Conservation (phyloP, 2,888 invertebrate species). For the Heteromyza rotundicornis region DNA sequence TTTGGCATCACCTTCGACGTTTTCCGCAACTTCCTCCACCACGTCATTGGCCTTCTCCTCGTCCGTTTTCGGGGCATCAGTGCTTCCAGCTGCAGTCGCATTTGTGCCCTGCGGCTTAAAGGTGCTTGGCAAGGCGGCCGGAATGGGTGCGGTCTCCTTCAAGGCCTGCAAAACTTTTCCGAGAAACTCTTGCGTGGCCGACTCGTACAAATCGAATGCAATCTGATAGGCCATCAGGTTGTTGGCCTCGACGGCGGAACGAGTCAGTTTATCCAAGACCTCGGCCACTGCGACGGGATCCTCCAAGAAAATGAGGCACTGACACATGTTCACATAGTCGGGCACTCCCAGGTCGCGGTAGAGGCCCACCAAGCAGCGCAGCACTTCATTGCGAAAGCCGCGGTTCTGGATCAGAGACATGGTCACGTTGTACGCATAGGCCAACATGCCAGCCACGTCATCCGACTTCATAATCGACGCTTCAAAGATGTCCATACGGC, state of each 20-base stretch:
- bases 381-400: slow-evolving; percentile 88
- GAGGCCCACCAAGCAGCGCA: slow-evolving; percentile 86
- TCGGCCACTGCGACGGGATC: slow-evolving; percentile 92
- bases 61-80: slow-evolving; percentile 47
- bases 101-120: slow-evolving; percentile 72
- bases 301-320: slow-evolving; percentile 95
- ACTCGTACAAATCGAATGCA: slow-evolving; percentile 98
- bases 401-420: slow-evolving; percentile 96
- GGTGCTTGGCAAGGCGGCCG: slow-evolving; percentile 76
- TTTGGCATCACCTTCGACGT: slow-evolving; percentile 65
- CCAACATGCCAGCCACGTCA: slow-evolving; percentile 87
- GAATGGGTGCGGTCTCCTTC: slow-evolving; percentile 81
- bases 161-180: slow-evolving; percentile 84
- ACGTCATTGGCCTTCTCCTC: slow-evolving; percentile 44
- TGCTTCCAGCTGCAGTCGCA: slow-evolving; percentile 19
- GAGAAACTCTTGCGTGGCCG: slow-evolving; percentile 97
- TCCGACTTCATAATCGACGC: slow-evolving; percentile 90
- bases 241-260: slow-evolving; percentile 74
- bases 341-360: slow-evolving; percentile 89
- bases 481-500: slow-evolving; percentile 96
- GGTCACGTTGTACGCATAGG: slow-evolving; percentile 94
- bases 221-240: slow-evolving; percentile 98
- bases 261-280: slow-evolving; percentile 86
- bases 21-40: slow-evolving; percentile 60
- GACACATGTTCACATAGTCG: slow-evolving; percentile 98